A percentile compares a stretch with the other conserved stretches of the same genome.
Evolutionary conservation across 1,140 invertebrate genomes (phyloP).

Genomic region (Drosophila arawakana): DNA sequence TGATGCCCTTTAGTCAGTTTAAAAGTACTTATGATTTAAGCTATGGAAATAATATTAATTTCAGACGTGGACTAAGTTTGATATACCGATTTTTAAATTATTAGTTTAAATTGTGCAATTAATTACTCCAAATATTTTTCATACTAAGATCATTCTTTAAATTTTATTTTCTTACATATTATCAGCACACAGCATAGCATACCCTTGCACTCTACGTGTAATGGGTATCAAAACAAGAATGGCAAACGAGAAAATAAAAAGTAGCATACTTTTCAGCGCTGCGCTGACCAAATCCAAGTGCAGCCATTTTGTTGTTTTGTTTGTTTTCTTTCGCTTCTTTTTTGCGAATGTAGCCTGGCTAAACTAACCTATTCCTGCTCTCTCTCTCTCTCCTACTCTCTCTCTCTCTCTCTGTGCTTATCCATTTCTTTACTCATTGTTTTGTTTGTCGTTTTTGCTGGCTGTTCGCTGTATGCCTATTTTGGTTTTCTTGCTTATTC

Average conservation of each 20-base stretch:
- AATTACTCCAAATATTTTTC: too few relatives aligned
- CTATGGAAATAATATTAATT: too few relatives aligned
- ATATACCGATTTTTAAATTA: too few relatives aligned
- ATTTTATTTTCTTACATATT: too few relatives aligned
- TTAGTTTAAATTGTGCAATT: too few relatives aligned
- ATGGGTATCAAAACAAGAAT: background rate
- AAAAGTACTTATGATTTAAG: too few relatives aligned
- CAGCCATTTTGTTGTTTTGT: slow-evolving; percentile 11
- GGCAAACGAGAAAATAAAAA: slow-evolving; percentile 31
- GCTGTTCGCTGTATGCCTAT: slow-evolving; percentile 1
- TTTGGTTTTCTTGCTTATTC: slow-evolving; percentile 26
- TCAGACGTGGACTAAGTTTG: too few relatives aligned
- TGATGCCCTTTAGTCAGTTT: too few relatives aligned
- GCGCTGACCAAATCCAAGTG: slow-evolving; percentile 32
- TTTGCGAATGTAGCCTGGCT: too few relatives aligned
- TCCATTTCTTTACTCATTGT: slow-evolving; percentile 28
- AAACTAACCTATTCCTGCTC: background rate
- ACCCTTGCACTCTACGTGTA: too few relatives aligned
- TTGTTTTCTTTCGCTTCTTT: background rate
- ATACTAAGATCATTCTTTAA: too few relatives aligned
- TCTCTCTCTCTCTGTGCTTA: slow-evolving; percentile 10
- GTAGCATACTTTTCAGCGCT: slow-evolving; percentile 50
- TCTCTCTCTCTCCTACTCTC: background rate
- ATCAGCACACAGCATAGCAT: too few relatives aligned
- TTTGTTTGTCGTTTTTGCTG: slow-evolving; percentile 15